Percentiles rank a stretch among this genome's conserved stretches.
Evolutionary conservation across 1,140 invertebrate species (phyloP).

Genomic region (Sinella curviseta): DNA sequence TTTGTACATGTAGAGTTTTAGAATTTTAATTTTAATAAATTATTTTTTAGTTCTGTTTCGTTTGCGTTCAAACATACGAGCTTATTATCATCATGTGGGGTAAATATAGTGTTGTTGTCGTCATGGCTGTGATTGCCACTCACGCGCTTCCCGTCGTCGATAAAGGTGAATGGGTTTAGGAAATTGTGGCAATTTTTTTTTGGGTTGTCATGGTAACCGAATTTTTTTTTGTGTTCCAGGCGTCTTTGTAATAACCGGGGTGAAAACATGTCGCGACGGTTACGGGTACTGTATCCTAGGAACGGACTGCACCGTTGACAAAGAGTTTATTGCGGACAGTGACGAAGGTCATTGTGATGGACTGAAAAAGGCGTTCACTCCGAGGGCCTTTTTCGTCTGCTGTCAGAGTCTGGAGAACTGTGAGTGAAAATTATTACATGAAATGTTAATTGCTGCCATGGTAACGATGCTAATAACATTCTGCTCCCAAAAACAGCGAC

Average conservation of each 20-base stretch:
- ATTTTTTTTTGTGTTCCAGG: conserved; percentile 51
- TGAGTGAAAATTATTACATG: conserved; percentile 31
- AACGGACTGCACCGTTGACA: conserved; percentile 50
- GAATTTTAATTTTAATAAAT: too few relatives aligned
- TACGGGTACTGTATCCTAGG: conserved; percentile 55
- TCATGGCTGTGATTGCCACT: too few relatives aligned
- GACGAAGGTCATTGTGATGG: conserved; percentile 55
- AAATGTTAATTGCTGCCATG: conserved; percentile 13
- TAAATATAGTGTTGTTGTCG: too few relatives aligned
- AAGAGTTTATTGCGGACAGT: conserved; percentile 55
- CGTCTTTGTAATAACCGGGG: conserved; percentile 58
- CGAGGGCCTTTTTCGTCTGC: conserved; percentile 56
- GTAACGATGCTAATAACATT: too few relatives aligned
- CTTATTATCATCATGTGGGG: too few relatives aligned
- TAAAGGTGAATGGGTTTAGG: too few relatives aligned
- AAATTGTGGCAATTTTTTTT: neutral
- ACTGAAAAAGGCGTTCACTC: conserved; percentile 56
- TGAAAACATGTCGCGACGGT: conserved; percentile 54
- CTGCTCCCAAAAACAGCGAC: neutral
- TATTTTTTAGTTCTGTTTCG: too few relatives aligned
- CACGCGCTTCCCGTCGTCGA: conserved; percentile 46
- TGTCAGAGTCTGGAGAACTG: conserved; percentile 46
- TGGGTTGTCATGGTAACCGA: neutral
- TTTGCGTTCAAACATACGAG: too few relatives aligned
- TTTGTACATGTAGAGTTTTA: too few relatives aligned